Base-by-base conservation (phyloP, 2,113 vertebrate species). In the Coptodon rendalli region DNA sequence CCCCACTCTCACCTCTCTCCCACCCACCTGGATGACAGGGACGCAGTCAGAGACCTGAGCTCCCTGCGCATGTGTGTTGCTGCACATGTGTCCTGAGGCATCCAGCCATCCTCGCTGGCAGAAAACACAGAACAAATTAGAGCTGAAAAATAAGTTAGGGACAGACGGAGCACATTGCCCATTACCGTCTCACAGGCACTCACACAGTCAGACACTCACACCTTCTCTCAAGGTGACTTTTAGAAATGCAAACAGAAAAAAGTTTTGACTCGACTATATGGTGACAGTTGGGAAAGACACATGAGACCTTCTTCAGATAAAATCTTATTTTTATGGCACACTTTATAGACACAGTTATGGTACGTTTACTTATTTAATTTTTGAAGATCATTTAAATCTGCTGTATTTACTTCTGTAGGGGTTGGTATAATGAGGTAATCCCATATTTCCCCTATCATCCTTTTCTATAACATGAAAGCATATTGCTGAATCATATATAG, bases 101-200 rank as follows among this genome's bases (percentile, higher is more conserved):
- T 86, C 31, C 73, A 40, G 66, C 83, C 34, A 86, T 38, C 82
- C 87, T 87, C 83, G 52, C 43, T 79, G 82, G 89, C 66, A 86
- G 71, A 91, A 83, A 89, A 84, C 59, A 81, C 52, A 53, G 1
- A 88, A 90, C 86, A 90, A 88, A 93, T 93, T 86, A 89, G 90
- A 86, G 36, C 82, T 56, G 76, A 86, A 83, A 91, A 71, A 89
- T 57, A 89, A 50, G 7, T 87, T 81, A 38, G 84, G 84, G 91
- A 89, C 86, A 87, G 52, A 89, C 5, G 8, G 68, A 59, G 61
- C 71, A 52, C 86, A 50, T 48, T 50, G 63, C 53, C 90, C 88
- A 89, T 87, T 86, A 76, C 48, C 13, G 3, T 34, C 57, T 40
- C 66, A 73, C 27, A 61, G 52, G 36, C 57, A 79, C 83, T 79